phyloP scores from a whole-genome alignment of 2,797 vertebrate species.

The Melanotaenia boesemani region DNA sequence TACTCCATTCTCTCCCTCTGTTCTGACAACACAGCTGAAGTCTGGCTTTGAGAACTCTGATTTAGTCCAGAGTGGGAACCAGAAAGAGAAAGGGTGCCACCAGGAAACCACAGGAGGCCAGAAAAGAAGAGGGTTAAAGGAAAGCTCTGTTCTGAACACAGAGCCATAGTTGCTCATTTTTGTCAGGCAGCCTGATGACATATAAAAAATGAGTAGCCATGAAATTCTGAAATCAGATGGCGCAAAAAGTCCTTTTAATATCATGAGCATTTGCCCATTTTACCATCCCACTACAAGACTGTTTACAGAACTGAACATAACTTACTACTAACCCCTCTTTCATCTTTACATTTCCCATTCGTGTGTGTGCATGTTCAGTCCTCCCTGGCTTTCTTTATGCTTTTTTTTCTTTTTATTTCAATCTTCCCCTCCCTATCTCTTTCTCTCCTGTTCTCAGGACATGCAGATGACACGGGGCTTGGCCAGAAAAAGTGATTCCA shows the following conservation, averaged over 20 bases:
- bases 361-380: background rate
- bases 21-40: slow-evolving; percentile 34
- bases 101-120: slow-evolving; percentile 17
- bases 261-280: background rate
- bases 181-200: slow-evolving; percentile 20
- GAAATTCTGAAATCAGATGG: slow-evolving; percentile 10
- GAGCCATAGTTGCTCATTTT: slow-evolving; percentile 24
- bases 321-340: slow-evolving; percentile 6
- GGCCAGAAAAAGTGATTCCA: slow-evolving; percentile 81
- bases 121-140: slow-evolving; percentile 24
- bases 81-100: slow-evolving; percentile 18
- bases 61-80: slow-evolving; percentile 26
- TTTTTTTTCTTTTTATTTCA: background rate
- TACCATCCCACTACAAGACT: background rate
- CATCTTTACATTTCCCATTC: slow-evolving; percentile 15
- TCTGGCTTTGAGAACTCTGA: slow-evolving; percentile 30
- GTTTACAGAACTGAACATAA: background rate
- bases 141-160: slow-evolving; percentile 20
- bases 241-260: background rate
- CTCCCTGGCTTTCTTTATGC: slow-evolving; percentile 3
- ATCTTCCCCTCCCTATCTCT: slow-evolving; percentile 30
- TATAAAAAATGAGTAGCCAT: background rate
- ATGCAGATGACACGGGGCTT: slow-evolving; percentile 78
- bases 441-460: slow-evolving; percentile 53
- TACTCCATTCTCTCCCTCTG: slow-evolving; percentile 29